Conservation (phyloP, 2,113 vertebrate genomes). For the Anoura caudifer region DNA sequence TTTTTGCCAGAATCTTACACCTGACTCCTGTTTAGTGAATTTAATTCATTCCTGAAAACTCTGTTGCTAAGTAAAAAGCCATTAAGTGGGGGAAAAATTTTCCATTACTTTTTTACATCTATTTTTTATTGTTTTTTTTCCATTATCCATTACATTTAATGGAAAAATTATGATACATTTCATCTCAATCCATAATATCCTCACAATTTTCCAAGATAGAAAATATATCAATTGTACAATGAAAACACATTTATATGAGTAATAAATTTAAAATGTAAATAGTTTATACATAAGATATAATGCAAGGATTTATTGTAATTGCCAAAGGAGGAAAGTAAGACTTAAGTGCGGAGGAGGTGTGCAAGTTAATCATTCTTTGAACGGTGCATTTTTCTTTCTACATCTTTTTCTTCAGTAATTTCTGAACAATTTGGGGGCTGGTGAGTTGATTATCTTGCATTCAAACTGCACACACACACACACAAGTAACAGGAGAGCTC, state of each 20-base stretch:
- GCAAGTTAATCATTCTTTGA: not conserved
- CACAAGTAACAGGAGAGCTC: not conserved
- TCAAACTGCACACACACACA: not conserved
- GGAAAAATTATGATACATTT: not conserved
- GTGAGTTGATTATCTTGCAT: not conserved
- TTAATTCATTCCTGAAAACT: not conserved
- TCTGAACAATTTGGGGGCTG: not conserved
- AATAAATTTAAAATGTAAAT: not conserved
- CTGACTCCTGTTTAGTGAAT: not conserved
- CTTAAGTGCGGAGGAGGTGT: not conserved
- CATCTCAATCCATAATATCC: not conserved
- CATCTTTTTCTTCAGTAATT: not conserved
- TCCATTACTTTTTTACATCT: not conserved
- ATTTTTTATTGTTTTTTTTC: no score
- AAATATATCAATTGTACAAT: not conserved
- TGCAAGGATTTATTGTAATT: not conserved
- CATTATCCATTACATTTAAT: not conserved
- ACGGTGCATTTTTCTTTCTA: not conserved
- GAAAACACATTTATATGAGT: not conserved
- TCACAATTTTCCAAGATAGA: not conserved
- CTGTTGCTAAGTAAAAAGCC: not conserved
- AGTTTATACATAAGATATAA: not conserved
- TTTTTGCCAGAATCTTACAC: not conserved
- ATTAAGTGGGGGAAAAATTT: not conserved
- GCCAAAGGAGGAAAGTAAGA: not conserved